phyloP scores from a whole-genome alignment of 2,888 invertebrate genomes.

The Nemoura dubitans region DNA sequence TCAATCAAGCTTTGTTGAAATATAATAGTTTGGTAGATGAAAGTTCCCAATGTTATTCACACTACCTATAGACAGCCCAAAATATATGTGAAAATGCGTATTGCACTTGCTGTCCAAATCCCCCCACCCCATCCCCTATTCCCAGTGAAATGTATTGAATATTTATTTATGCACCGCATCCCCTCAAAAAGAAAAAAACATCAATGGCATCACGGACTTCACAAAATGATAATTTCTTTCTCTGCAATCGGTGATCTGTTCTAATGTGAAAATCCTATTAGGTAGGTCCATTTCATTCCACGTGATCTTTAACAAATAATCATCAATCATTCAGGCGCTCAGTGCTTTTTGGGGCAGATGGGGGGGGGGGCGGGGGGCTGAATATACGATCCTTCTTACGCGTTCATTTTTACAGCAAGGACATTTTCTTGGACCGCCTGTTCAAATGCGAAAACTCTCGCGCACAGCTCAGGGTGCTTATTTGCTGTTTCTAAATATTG shows the following conservation, averaged over 20 bases:
- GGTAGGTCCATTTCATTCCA: slow-evolving; percentile 22
- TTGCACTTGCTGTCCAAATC: slow-evolving; percentile 9
- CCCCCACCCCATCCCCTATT: slow-evolving; percentile 22
- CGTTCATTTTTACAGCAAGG: background rate
- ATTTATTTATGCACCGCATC: background rate
- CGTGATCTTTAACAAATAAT: slow-evolving; percentile 22
- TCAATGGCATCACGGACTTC: background rate
- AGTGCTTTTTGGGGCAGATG: background rate
- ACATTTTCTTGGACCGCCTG: background rate
- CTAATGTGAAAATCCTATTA: slow-evolving; percentile 42
- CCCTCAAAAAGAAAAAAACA: too few species aligned
- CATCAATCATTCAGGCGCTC: slow-evolving; percentile 27
- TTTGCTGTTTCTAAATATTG: slow-evolving; percentile 12
- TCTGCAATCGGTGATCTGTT: slow-evolving; percentile 34
- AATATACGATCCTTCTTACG: background rate
- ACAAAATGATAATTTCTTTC: slow-evolving; percentile 26
- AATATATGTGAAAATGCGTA: background rate
- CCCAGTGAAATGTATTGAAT: background rate
- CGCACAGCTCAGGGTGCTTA: background rate
- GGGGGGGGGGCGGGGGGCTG: background rate
- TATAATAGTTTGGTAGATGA: too few species aligned
- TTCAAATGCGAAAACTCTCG: background rate
- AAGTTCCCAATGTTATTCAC: too few species aligned
- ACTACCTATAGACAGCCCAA: background rate
- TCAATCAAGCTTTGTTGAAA: too few species aligned